Evolutionary conservation across 2,113 vertebrate species (phyloP).

Genomic region (Fregetta grallaria): DNA sequence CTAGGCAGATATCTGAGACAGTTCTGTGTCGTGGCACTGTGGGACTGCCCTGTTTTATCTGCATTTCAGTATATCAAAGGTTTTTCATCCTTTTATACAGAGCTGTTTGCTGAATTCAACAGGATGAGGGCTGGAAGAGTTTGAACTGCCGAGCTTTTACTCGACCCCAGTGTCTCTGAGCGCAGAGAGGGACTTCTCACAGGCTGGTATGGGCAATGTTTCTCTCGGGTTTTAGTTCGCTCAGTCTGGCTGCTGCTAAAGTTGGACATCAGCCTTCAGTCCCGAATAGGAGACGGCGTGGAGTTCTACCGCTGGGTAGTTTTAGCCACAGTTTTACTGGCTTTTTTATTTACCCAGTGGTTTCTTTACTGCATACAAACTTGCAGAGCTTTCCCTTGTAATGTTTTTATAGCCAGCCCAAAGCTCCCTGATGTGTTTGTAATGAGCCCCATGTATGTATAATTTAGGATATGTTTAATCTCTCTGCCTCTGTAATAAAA

Average conservation of each 20-base stretch:
- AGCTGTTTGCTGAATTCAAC: neutral
- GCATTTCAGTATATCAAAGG: neutral
- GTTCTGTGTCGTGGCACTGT: neutral
- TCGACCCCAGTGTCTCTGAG: neutral
- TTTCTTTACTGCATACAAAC: neutral
- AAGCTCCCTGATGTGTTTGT: neutral
- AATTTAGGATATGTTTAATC: conserved; percentile 34
- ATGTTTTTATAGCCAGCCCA: neutral
- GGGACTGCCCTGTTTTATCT: neutral
- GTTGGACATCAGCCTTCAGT: neutral
- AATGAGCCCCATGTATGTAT: neutral
- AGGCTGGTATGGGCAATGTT: neutral
- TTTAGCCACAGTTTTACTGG: neutral
- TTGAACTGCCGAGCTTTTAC: neutral
- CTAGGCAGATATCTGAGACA: neutral
- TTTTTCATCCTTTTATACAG: neutral
- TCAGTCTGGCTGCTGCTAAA: neutral
- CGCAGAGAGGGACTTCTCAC: neutral
- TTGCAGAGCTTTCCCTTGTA: neutral
- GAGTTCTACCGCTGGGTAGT: neutral
- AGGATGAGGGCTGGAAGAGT: neutral
- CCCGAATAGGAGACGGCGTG: neutral
- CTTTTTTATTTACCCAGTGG: neutral
- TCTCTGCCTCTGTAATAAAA: neutral
- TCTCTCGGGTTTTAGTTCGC: neutral